Base-by-base conservation (phyloP, 2,797 vertebrate species). In the Alfaro cultratus region DNA sequence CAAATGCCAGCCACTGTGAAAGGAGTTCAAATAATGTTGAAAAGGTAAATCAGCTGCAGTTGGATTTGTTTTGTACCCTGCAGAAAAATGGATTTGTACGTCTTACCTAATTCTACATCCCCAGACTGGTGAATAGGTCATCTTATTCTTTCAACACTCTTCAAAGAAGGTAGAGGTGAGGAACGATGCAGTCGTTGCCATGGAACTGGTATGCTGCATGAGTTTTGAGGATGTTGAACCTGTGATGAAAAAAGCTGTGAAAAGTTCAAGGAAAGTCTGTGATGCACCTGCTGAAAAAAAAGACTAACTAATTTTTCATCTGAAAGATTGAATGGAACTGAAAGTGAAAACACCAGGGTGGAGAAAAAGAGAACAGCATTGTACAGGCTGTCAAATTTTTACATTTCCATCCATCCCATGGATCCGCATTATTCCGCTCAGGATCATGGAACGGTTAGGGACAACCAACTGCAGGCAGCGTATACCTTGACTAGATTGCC, bases 71-170 rank as follows among this genome's bases (percentile, higher is more conserved):
- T 36, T 64, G 21, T 21, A 36, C 15, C 1, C 2, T 3, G 15
- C 62, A 36, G 15, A 1, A 21, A 64, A 64, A 18, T 62, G 13
- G 29, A 67, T 67, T 53, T 70, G 31, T 29, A 43, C 7, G 1
- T 77, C 23, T 57, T 62, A 10, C 8, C 8, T 47, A 34, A 45
- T 62, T 73, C 62, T 31, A 73, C 43, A 62, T 45, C 43, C 12
- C 26, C 39, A 41, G 18, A 39, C 39, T 41, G 47, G 47, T 26
- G 39, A 11, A 29, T 39, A 18, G 41, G n/a, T 57, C 18, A 0
- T 46, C 6, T 29, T 74, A 34, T 34, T 74, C 39, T 79, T 79
- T 73, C 55, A 23, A 49, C 71, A 74, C 13, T 34, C 45, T 18
- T 73, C 39, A 57, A 57, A 55, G 45, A 41, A 64, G 45, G 31